Percentiles rank a stretch among this genome's conserved stretches.
Evolutionary conservation across 2,797 vertebrate genomes (phyloP).

Genomic region (Platyrinchus mystaceus): DNA sequence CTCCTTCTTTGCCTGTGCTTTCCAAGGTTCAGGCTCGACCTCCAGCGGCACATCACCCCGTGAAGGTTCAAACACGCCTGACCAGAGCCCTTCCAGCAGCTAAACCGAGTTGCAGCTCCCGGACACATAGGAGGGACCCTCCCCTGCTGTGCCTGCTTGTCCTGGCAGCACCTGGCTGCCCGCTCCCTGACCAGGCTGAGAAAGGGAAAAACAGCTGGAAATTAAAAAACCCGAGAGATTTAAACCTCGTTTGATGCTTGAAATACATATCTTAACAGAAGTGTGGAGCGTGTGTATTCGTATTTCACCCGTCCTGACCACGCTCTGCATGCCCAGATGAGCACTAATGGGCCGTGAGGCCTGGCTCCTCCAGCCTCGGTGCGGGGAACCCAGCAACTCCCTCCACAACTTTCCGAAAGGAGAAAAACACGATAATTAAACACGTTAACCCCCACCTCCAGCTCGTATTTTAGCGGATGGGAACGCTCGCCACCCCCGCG

Average conservation of each 20-base stretch:
- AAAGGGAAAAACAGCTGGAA: background rate
- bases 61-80: background rate
- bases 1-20: background rate
- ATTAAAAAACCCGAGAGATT: background rate
- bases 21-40: background rate
- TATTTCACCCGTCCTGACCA: background rate
- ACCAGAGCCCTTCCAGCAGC: background rate
- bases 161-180: background rate
- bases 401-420: background rate
- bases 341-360: background rate
- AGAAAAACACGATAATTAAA: accelerated
- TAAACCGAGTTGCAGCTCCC: background rate
- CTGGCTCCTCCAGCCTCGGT: background rate
- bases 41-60: accelerated
- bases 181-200: background rate
- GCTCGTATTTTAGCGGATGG: background rate
- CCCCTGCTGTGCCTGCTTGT: background rate
- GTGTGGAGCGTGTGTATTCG: accelerated
- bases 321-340: background rate
- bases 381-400: background rate
- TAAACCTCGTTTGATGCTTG: background rate
- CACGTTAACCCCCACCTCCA: no score
- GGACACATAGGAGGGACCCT: accelerated
- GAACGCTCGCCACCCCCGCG: background rate
- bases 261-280: background rate